A percentile compares a stretch with the other conserved stretches of the same genome.
phyloP scores from a whole-genome alignment of 1,140 invertebrate species.

The Apis dorsata region DNA sequence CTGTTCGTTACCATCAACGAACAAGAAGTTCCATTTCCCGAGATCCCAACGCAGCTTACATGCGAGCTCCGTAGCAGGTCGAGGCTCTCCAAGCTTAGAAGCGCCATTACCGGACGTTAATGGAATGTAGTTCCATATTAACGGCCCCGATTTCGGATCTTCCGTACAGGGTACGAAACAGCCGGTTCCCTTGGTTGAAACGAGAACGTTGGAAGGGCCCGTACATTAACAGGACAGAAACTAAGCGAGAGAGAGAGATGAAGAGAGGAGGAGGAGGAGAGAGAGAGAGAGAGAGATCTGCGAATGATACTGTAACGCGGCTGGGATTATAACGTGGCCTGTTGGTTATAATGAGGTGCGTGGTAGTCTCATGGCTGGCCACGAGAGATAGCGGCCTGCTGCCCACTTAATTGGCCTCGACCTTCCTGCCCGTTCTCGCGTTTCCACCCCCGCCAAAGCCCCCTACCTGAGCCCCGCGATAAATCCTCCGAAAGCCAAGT shows the following conservation, averaged over 20 bases:
- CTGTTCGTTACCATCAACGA: not conserved
- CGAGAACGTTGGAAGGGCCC: slow-evolving; percentile 15
- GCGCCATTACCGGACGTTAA: slow-evolving; percentile 66
- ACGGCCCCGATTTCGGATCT: slow-evolving; percentile 63
- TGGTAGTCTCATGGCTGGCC: slow-evolving; percentile 69
- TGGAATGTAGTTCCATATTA: slow-evolving; percentile 70
- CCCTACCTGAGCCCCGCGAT: slow-evolving; percentile 27
- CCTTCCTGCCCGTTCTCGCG: slow-evolving; percentile 58
- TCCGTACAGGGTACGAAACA: slow-evolving; percentile 65
- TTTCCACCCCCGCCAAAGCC: slow-evolving; percentile 43
- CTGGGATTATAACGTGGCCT: slow-evolving; percentile 67
- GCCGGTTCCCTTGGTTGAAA: slow-evolving; percentile 53
- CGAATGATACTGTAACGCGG: slow-evolving; percentile 71
- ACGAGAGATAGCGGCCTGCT: slow-evolving; percentile 68
- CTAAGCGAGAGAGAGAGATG: slow-evolving; percentile 5
- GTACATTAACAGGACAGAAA: slow-evolving; percentile 10
- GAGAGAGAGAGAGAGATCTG: slow-evolving; percentile 50
- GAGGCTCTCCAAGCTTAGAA: slow-evolving; percentile 51
- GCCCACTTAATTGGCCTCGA: slow-evolving; percentile 71
- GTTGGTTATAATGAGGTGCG: slow-evolving; percentile 73
- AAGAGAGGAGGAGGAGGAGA: not conserved
- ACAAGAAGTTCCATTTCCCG: slow-evolving; percentile 18
- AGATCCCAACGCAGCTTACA: not conserved
- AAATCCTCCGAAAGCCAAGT: slow-evolving; percentile 9
- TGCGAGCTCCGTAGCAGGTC: slow-evolving; percentile 11